Percentiles rank a stretch among this genome's conserved stretches.
These are phyloP conservation scores for Sardina pilchardus DNA, from an alignment of 2,113 vertebrate genomes.

Conservation along the genomic window DNA sequence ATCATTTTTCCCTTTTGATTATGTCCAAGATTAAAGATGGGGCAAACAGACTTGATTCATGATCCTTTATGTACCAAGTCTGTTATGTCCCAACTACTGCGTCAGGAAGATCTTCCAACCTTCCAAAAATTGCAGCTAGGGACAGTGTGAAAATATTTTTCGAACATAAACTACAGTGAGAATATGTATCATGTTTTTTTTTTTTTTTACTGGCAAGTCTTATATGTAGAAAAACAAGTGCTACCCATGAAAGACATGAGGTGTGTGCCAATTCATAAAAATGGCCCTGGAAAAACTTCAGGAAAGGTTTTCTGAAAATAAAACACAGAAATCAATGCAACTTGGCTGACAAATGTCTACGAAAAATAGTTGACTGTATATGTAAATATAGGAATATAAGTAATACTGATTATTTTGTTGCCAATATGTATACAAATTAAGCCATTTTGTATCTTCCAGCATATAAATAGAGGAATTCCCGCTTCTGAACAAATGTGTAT, in stretches of 20 bases:
- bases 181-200: too few species aligned
- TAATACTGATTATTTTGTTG: not conserved
- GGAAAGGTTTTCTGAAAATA: not conserved
- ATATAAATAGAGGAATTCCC: not conserved
- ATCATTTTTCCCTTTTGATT: too few species aligned
- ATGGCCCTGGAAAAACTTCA: too few species aligned
- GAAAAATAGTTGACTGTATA: not conserved
- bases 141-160: too few species aligned
- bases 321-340: not conserved
- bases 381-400: not conserved
- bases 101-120: too few species aligned
- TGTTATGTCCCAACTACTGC: too few species aligned
- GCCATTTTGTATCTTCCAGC: not conserved
- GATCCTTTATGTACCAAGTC: not conserved
- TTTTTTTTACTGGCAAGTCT: not conserved
- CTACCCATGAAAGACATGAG: not conserved
- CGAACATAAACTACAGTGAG: too few species aligned
- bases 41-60: too few species aligned
- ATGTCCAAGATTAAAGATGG: too few species aligned
- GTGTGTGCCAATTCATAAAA: not conserved
- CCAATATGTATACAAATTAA: not conserved
- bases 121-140: not conserved
- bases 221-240: not conserved
- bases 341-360: not conserved
- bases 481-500: not conserved